Evolutionary conservation across 1,140 invertebrate genomes (phyloP).

Genomic region (Phenacoccus solenopsis): DNA sequence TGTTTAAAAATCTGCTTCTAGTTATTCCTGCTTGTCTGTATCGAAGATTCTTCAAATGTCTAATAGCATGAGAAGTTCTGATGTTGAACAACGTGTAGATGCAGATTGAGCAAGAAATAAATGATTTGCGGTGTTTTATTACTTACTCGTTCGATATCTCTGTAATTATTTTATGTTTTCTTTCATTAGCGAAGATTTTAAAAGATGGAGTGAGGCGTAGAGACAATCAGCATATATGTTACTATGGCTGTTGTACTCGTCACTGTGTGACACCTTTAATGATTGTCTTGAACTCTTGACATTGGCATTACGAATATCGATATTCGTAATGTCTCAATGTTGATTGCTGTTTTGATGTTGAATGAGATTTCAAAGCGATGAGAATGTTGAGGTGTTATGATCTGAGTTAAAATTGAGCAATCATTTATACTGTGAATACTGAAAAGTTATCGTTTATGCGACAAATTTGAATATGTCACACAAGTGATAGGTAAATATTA

Average conservation of each 20-base stretch:
- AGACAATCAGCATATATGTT: conserved; percentile 7
- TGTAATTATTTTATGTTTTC: background rate
- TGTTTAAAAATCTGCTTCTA: background rate
- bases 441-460: too few species aligned
- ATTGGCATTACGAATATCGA: background rate
- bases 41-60: background rate
- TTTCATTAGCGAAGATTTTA: background rate
- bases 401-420: too few species aligned
- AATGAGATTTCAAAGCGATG: background rate
- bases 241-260: background rate
- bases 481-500: background rate
- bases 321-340: background rate
- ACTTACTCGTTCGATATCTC: background rate
- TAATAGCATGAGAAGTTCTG: too few species aligned
- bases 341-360: background rate
- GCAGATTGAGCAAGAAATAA: too few species aligned
- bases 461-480: conserved; percentile 9
- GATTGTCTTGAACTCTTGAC: background rate
- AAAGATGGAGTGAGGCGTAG: background rate
- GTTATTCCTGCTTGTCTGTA: background rate
- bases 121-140: too few species aligned
- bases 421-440: too few species aligned
- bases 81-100: too few species aligned
- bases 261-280: conserved; percentile 8
- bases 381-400: too few species aligned